phyloP scores from a whole-genome alignment of 2,113 vertebrate genomes.

The Urocynchramus pylzowi region DNA sequence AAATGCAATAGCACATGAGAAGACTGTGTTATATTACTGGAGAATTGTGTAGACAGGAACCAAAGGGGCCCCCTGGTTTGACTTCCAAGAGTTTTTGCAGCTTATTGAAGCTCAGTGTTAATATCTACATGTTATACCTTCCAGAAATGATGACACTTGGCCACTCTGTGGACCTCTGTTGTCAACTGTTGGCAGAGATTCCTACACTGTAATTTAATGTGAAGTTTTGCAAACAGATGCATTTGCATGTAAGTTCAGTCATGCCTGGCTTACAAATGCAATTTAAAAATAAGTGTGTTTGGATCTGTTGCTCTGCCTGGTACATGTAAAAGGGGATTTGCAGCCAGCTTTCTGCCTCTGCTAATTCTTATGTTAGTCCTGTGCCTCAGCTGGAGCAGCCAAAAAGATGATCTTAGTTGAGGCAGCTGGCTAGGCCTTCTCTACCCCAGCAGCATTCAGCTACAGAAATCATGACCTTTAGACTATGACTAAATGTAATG shows the following conservation, averaged over 20 bases:
- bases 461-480: neutral
- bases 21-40: neutral
- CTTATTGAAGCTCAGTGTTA: neutral
- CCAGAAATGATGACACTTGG: conserved; percentile 45
- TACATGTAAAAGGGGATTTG: neutral
- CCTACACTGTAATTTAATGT: neutral
- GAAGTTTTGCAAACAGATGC: conserved; percentile 33
- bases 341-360: conserved; percentile 33
- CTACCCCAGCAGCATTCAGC: neutral
- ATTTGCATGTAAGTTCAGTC: conserved; percentile 27
- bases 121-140: neutral
- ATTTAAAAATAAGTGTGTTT: conserved; percentile 7
- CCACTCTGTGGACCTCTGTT: conserved; percentile 9
- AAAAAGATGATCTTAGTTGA: conserved; percentile 18
- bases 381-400: neutral
- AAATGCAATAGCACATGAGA: neutral
- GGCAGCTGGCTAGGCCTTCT: neutral
- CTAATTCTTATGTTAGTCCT: neutral
- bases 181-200: conserved; percentile 29
- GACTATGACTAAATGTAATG: neutral
- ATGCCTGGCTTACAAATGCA: conserved; percentile 22
- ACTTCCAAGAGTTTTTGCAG: conserved; percentile 1
- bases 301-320: conserved; percentile 19
- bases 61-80: neutral
- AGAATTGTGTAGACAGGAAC: neutral